Conservation (phyloP, 2,888 invertebrate genomes). For the Apamea monoglypha region DNA sequence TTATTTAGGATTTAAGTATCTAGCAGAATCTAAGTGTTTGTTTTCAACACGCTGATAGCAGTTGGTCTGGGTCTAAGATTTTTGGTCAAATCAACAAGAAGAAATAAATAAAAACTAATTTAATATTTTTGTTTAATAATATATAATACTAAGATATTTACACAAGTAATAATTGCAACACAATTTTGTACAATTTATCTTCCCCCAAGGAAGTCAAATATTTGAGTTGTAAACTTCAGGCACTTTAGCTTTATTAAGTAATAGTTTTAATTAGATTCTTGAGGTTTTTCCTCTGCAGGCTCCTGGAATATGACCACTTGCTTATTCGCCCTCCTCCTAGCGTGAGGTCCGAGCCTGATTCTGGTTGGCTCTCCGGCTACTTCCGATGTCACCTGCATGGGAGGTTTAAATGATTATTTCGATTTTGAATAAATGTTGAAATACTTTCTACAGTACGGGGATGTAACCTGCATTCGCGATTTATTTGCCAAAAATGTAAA, state of each 20-base stretch:
- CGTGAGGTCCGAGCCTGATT: conserved; percentile 76
- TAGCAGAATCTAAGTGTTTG: background rate
- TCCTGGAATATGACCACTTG: conserved; percentile 73
- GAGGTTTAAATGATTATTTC: conserved; percentile 13
- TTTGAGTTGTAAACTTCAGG: conserved; percentile 38
- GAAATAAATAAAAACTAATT: conserved; percentile 6
- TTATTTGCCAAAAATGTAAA: no score
- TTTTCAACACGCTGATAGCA: background rate
- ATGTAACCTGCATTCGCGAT: background rate
- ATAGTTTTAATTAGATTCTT: conserved; percentile 52
- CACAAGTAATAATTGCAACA: conserved; percentile 40
- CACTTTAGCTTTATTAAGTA: conserved; percentile 33
- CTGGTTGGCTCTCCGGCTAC: conserved; percentile 71
- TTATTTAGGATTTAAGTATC: background rate
- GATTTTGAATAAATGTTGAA: background rate
- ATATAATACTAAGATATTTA: conserved; percentile 43
- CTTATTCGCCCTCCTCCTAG: conserved; percentile 79
- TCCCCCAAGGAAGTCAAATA: conserved; percentile 20
- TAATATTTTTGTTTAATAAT: conserved; percentile 14
- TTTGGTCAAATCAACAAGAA: background rate
- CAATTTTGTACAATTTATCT: conserved; percentile 42
- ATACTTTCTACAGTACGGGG: background rate
- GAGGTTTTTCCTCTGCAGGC: conserved; percentile 49
- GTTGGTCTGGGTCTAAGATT: no score
- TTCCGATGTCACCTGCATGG: conserved; percentile 71